Base-by-base conservation (phyloP, 2,113 vertebrate species). In the Semicossyphus pulcher region DNA sequence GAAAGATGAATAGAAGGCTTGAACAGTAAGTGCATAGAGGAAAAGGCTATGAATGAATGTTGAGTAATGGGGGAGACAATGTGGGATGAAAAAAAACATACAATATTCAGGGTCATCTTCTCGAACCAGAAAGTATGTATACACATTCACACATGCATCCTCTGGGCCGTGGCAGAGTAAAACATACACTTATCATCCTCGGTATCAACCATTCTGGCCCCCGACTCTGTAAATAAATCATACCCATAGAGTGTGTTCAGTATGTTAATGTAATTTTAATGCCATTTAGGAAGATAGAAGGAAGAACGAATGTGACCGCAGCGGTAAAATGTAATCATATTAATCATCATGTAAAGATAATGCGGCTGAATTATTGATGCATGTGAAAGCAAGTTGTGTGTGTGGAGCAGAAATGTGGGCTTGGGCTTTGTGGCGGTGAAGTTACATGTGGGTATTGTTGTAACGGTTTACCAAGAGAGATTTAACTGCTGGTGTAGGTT, bases 301-400 rank as follows among this genome's bases (percentile, higher is more conserved):
- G 47, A 20, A 70, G 61, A 84, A 68, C 3, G 48, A 80, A 76
- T 81, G 67, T 48, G 65, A 72, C 63, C 10, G 28, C 32, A 3
- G 57, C 10, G 1, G 69, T 69, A 86, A n/a, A 86, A 82, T 57
- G 59, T 45, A 70, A 78, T 87, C 53, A 31, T 87, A 87, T 86
- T 80, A 85, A 87, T 86, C 34, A 41, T 84, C 81, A 66, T 80
- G 72, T 86, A 69, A 86, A 84, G 84, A 85, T 86, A 85, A 84
- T 80, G 80, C 64, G 15, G 42, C 51, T 91, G 71, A 88, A 88
- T 88, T 84, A 90, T 89, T 87, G 78, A 90, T 81, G 58, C 57
- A 0, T 42, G 52, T 82, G 54, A 83, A 85, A 86, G 44, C 70
- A 51, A 72, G 75, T 73, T 84, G 59, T 80, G 69, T 80, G 69